phyloP scores from a whole-genome alignment of 1,140 invertebrate species.

The Ceratina japonica region DNA sequence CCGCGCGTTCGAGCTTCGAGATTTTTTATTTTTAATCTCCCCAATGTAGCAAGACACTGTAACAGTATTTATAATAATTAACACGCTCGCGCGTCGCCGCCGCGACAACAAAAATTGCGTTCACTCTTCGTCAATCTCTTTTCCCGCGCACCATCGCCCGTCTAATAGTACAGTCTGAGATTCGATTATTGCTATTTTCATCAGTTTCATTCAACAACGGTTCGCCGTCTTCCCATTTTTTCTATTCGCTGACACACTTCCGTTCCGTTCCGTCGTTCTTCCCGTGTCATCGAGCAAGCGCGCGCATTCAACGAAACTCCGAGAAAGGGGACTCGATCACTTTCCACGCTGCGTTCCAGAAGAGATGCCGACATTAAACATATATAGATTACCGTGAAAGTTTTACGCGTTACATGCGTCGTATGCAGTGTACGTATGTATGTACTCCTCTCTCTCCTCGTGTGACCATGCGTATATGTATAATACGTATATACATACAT shows the following conservation, averaged over 20 bases:
- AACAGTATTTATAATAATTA: conserved; percentile 69
- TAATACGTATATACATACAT: conserved; percentile 72
- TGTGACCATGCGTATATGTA: conserved; percentile 63
- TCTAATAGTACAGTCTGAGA: conserved; percentile 64
- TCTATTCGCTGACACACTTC: conserved; percentile 3
- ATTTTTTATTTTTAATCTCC: conserved; percentile 67
- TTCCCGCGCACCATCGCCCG: not conserved
- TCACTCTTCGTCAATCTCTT: conserved; percentile 41
- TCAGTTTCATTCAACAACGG: not conserved
- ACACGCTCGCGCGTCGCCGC: conserved; percentile 64
- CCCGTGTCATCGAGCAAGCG: not conserved
- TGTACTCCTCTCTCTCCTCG: conserved; percentile 34
- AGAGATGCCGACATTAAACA: conserved; percentile 54
- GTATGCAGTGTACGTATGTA: conserved; percentile 55
- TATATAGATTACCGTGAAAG: conserved; percentile 69
- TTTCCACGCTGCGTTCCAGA: conserved; percentile 41
- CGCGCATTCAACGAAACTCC: conserved; percentile 53
- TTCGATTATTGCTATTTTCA: conserved; percentile 67
- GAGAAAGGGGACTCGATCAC: conserved; percentile 46
- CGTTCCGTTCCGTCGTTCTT: conserved; percentile 21
- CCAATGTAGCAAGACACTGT: conserved; percentile 67
- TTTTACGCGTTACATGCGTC: conserved; percentile 65
- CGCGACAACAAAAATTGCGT: conserved; percentile 64
- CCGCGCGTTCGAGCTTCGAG: conserved; percentile 58
- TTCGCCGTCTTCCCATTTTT: conserved; percentile 3